Percentiles rank a stretch among this genome's conserved stretches.
Evolutionary conservation across 2,888 invertebrate genomes (phyloP).

Genomic region (Eupithecia exiguata): DNA sequence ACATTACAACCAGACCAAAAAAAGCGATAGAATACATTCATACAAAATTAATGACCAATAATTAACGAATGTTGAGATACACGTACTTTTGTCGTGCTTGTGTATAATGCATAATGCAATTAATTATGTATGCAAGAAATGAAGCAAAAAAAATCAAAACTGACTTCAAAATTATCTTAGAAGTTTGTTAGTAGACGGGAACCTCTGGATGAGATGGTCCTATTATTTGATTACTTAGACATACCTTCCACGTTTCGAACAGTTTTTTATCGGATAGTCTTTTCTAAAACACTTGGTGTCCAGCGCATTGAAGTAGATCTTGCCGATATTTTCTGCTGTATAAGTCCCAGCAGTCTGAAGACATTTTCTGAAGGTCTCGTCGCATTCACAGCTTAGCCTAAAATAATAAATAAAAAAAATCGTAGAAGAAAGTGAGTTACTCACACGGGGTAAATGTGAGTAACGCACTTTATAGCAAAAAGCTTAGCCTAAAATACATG

Average conservation of each 20-base stretch:
- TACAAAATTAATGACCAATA: neutral
- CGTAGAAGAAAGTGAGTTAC: too few species aligned
- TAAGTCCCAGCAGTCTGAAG: conserved; percentile 63
- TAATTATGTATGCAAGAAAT: too few species aligned
- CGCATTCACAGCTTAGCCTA: conserved; percentile 83
- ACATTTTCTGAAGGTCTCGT: conserved; percentile 79
- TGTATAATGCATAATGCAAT: too few species aligned
- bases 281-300: conserved; percentile 84
- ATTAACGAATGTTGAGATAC: too few species aligned
- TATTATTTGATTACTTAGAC: conserved; percentile 49
- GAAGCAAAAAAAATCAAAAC: too few species aligned
- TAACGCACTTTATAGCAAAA: too few species aligned
- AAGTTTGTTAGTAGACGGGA: too few species aligned
- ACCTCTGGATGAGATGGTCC: too few species aligned
- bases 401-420: too few species aligned
- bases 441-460: too few species aligned
- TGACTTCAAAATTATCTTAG: too few species aligned
- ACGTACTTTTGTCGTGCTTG: too few species aligned
- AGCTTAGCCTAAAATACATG: conserved; percentile 71
- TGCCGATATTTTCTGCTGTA: conserved; percentile 73
- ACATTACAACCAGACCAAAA: neutral
- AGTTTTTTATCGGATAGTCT: conserved; percentile 82
- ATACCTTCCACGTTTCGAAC: conserved; percentile 81
- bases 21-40: neutral
- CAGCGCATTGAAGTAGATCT: conserved; percentile 82